Evolutionary conservation across 1,140 invertebrate genomes (phyloP).

Genomic region (Hycleus cichorii): DNA sequence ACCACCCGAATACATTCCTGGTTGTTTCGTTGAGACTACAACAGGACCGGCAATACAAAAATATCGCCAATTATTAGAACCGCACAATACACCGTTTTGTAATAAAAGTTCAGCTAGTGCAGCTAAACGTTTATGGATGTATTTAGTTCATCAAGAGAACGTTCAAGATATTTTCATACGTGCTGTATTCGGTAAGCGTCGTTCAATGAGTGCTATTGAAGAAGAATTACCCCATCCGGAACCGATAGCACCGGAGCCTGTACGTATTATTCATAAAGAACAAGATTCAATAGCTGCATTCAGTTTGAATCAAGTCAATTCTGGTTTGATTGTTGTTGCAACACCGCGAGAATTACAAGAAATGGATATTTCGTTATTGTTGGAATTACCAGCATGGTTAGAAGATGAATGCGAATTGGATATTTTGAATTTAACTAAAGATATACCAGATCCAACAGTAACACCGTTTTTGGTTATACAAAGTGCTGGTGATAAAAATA

Average conservation of each 20-base stretch:
- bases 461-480: constrained; percentile 90
- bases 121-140: constrained; percentile 86
- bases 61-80: constrained; percentile 78
- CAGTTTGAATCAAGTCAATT: constrained; percentile 85
- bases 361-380: constrained; percentile 86
- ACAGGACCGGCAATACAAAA: constrained; percentile 82
- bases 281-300: constrained; percentile 97
- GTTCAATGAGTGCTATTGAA: constrained; percentile 44
- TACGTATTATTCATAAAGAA: constrained; percentile 97
- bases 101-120: constrained; percentile 68
- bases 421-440: constrained; percentile 63
- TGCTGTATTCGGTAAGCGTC: constrained; percentile 81
- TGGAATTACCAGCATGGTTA: constrained; percentile 84
- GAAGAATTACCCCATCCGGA: constrained; percentile 41
- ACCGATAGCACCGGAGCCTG: constrained; percentile 59
- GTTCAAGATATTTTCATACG: constrained; percentile 94
- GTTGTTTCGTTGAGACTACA: constrained; percentile 66
- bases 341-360: constrained; percentile 96
- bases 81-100: constrained; percentile 91
- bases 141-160: constrained; percentile 83
- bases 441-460: constrained; percentile 60
- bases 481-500: constrained; percentile 66
- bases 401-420: constrained; percentile 96
- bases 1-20: constrained; percentile 74
- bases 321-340: constrained; percentile 78